Evolutionary conservation across 1,140 invertebrate genomes (phyloP).

Genomic region (Zaprionus gabonicus): DNA sequence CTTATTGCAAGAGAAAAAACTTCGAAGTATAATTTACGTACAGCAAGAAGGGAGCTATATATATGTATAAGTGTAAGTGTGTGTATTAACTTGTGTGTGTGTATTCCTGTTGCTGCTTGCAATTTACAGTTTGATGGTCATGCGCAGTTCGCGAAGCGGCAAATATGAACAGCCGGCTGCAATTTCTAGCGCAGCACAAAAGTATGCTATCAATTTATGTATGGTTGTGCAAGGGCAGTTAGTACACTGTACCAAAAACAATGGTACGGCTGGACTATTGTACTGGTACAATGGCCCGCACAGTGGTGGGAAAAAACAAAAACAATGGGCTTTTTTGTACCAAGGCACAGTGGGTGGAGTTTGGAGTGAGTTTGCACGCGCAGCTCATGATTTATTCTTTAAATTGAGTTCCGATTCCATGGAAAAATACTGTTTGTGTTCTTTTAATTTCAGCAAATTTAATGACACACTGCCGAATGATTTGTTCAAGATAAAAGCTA

Average conservation of each 20-base stretch:
- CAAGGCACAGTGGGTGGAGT: no score
- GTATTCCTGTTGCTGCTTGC: neutral
- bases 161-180: constrained; percentile 9
- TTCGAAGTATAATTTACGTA: neutral
- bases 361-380: no score
- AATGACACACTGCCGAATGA: constrained; percentile 19
- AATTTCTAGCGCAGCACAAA: constrained; percentile 34
- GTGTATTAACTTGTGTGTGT: neutral
- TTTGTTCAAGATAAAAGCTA: constrained; percentile 4
- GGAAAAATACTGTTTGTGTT: neutral
- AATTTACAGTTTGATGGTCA: constrained; percentile 11
- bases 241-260: constrained; percentile 15
- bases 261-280: constrained; percentile 2
- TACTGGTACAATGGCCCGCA: neutral
- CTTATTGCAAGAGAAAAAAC: constrained; percentile 4
- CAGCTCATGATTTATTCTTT: constrained; percentile 1
- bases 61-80: neutral
- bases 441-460: constrained; percentile 1
- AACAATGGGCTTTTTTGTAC: neutral
- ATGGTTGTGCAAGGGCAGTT: constrained; percentile 26
- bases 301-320: neutral
- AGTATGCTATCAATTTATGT: constrained; percentile 37
- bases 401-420: constrained; percentile 2
- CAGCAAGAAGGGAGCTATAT: neutral
- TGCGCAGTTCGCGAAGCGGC: constrained; percentile 14